Percentiles rank a stretch among this genome's conserved stretches.
Conservation (phyloP, 2,797 vertebrate species). For the Sphenodon punctatus region DNA sequence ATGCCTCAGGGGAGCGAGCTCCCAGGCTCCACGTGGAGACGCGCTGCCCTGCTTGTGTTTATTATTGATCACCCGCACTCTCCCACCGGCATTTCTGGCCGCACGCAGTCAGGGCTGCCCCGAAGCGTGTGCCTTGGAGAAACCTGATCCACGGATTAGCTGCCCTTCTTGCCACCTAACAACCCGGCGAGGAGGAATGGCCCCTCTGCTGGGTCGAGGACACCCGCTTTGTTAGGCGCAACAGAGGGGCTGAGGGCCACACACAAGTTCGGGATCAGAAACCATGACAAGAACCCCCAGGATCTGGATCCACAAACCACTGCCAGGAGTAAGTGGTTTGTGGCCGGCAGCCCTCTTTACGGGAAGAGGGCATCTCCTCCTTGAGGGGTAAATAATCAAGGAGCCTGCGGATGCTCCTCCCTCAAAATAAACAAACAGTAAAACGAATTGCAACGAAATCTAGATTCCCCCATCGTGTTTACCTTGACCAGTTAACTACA, state of each 20-base stretch:
- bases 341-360: not conserved
- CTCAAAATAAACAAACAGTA: not conserved
- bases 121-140: not conserved
- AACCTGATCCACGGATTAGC: too few species aligned
- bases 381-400: not conserved
- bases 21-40: too few species aligned
- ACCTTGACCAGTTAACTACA: not conserved
- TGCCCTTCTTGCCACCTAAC: not conserved
- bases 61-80: too few species aligned
- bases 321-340: too few species aligned
- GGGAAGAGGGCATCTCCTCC: not conserved
- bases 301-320: too few species aligned
- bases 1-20: too few species aligned
- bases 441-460: not conserved
- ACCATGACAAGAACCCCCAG: too few species aligned
- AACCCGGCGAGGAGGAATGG: not conserved
- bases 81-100: not conserved
- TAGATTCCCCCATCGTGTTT: not conserved
- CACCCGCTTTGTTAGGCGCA: not conserved
- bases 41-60: too few species aligned
- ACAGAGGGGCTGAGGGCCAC: too few species aligned
- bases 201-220: too few species aligned
- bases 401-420: not conserved
- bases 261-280: not conserved
- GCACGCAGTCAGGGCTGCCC: not conserved